Percentiles rank a stretch among this genome's conserved stretches.
Evolutionary conservation across 2,888 invertebrate species (phyloP).

Genomic region (Euplexia lucipara): DNA sequence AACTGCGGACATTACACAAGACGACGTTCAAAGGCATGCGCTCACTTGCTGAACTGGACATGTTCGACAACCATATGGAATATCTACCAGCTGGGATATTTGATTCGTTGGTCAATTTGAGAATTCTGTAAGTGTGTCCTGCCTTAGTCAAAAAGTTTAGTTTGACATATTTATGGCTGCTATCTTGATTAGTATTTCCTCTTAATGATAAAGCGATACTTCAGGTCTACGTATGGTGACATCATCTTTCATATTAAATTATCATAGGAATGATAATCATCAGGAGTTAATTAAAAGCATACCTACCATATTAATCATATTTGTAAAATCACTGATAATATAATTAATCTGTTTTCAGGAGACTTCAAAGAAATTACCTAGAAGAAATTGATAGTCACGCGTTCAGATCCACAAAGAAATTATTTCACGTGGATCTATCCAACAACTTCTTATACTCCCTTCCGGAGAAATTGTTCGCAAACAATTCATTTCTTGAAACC

Average conservation of each 20-base stretch:
- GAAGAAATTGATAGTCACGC: conserved; percentile 91
- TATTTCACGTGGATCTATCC: conserved; percentile 93
- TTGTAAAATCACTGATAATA: not conserved
- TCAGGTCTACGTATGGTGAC: not conserved
- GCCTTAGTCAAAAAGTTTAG: not conserved
- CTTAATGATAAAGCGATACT: conserved; percentile 14
- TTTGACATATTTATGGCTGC: not conserved
- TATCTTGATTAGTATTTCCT: conserved; percentile 26
- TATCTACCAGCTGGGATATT: conserved; percentile 92
- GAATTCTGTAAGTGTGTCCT: conserved; percentile 93
- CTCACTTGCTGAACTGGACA: conserved; percentile 92
- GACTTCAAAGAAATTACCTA: conserved; percentile 92
- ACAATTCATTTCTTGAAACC: conserved; percentile 90
- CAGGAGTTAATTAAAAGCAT: not conserved
- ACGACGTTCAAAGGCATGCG: conserved; percentile 93
- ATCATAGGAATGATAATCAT: too few relatives aligned
- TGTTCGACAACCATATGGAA: conserved; percentile 94
- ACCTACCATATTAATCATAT: too few relatives aligned
- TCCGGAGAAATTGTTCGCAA: conserved; percentile 91
- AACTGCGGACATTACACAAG: conserved; percentile 92
- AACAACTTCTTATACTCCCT: conserved; percentile 92
- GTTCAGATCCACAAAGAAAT: conserved; percentile 91
- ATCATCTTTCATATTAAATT: not conserved
- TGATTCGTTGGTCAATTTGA: conserved; percentile 91
- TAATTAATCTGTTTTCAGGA: conserved; percentile 85